These are phyloP conservation scores for Ammospiza maritima DNA, from an alignment of 2,797 vertebrate species.

Conservation along the genomic window DNA sequence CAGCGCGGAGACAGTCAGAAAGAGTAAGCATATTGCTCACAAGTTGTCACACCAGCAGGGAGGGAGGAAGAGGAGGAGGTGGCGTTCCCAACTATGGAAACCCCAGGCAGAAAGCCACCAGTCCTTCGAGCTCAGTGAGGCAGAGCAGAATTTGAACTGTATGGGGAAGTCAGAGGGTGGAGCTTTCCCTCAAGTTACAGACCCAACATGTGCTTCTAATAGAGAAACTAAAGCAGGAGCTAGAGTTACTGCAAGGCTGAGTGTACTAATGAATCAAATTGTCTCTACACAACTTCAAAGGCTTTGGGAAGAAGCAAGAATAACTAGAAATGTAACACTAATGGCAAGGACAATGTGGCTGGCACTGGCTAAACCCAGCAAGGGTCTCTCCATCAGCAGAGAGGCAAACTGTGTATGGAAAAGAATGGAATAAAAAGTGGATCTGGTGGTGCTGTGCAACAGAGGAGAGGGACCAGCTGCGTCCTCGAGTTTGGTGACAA, in stretches of 20 bases:
- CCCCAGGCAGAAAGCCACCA: not conserved
- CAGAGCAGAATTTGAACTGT: not conserved
- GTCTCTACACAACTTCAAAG: constrained; percentile 56
- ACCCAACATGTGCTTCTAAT: constrained; percentile 65
- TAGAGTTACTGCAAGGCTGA: constrained; percentile 48
- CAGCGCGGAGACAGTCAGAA: not conserved
- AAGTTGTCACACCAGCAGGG: not conserved
- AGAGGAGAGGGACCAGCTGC: not conserved
- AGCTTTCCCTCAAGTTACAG: not conserved
- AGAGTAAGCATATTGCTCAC: not conserved
- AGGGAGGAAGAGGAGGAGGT: not conserved
- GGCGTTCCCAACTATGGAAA: not conserved
- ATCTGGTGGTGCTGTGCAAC: not conserved
- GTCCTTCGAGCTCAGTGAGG: not conserved
- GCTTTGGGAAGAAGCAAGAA: constrained; percentile 47
- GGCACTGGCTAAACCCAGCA: not conserved
- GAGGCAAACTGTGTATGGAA: fast-evolving
- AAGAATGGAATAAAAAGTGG: not conserved
- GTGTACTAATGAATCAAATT: constrained; percentile 59
- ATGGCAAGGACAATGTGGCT: constrained; percentile 6
- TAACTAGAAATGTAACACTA: constrained; percentile 65
- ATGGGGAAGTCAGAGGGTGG: not conserved
- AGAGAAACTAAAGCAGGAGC: constrained; percentile 47
- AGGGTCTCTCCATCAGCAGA: not conserved
- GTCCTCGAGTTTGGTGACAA: not conserved